Evolutionary conservation across 1,140 invertebrate genomes (phyloP).

Genomic region (Vanessa tameamea): DNA sequence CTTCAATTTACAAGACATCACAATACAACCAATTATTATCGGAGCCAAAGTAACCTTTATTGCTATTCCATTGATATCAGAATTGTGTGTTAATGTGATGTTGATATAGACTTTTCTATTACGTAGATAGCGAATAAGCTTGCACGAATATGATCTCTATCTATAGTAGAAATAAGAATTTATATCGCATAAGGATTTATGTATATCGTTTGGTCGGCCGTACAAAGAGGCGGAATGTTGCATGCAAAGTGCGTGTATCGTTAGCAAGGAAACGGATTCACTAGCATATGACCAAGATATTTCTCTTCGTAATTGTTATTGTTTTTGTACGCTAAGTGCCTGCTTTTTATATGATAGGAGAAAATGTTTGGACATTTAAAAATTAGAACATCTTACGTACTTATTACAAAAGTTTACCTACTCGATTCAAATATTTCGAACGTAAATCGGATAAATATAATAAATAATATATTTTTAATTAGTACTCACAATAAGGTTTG

Average conservation of each 20-base stretch:
- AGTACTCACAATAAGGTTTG: no score
- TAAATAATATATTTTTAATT: background rate
- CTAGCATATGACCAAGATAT: conserved; percentile 48
- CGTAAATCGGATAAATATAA: background rate
- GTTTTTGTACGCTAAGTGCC: conserved; percentile 39
- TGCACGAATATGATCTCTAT: conserved; percentile 9
- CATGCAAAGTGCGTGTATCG: conserved; percentile 63
- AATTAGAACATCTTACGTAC: background rate
- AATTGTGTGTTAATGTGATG: conserved; percentile 17
- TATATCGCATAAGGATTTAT: conserved; percentile 3
- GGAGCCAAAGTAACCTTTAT: conserved; percentile 14
- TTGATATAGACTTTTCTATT: conserved; percentile 29
- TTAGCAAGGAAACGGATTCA: conserved; percentile 48
- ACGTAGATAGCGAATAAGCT: background rate
- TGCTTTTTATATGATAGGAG: background rate
- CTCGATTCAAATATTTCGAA: background rate
- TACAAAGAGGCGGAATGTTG: conserved; percentile 53
- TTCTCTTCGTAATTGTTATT: conserved; percentile 62
- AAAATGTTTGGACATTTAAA: background rate
- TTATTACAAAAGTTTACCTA: background rate
- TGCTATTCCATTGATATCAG: conserved; percentile 26
- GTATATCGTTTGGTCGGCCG: conserved; percentile 18
- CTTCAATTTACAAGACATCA: conserved; percentile 13
- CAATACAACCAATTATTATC: conserved; percentile 16
- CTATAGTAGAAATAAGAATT: conserved; percentile 5